Evolutionary conservation across 2,797 vertebrate species (phyloP), one percentile per base, ranked within the genome.

Genomic region (Argya squamiceps): DNA sequence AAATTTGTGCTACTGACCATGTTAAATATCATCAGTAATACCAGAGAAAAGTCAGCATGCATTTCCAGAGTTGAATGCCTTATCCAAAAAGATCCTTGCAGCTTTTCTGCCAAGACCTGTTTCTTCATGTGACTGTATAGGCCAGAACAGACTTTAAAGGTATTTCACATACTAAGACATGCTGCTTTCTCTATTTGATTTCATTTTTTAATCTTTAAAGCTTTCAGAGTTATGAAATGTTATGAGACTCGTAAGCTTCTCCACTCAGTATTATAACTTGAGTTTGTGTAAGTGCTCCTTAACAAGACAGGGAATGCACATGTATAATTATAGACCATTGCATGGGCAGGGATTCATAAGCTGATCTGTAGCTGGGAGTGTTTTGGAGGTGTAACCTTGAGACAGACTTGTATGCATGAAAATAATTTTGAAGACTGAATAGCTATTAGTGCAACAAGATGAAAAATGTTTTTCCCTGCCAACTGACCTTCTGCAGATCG

Each of bases 371-470:
- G 68, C 75, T 83, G 49, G 49, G 65, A 70, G 34, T 21, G 59
- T 32, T 82, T 91, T 70, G 75, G 70, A 68, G 64, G 20, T 64
- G 30, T 87, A 80, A 94, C 91, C 88, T 93, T 89, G 84, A 75
- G 68, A 39, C 36, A 70, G 89, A 55, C 53, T 85, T 44, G n/a
- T 49, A 18, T 68, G n/a, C 59, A 10, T 64, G 76, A 84, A 88
- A 92, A 86, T 71, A 3, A 65, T 84, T 85, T 75, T 76, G 73
- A 68, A 96, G 75, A n/a, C 27, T 41, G 90, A 82, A 59, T n/a
- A 84, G 62, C 75, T 88, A 6, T 96, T 95, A 91, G 65, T 8
- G 62, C 64, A 91, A 77, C 64, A 92, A 50, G 89, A 89, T 89
- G 84, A 96, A 85, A 96, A 96, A 67, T 10, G 34, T 1, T 74